These are phyloP conservation scores for Samia ricini DNA, from an alignment of 1,140 invertebrate species.

Conservation along the genomic window DNA sequence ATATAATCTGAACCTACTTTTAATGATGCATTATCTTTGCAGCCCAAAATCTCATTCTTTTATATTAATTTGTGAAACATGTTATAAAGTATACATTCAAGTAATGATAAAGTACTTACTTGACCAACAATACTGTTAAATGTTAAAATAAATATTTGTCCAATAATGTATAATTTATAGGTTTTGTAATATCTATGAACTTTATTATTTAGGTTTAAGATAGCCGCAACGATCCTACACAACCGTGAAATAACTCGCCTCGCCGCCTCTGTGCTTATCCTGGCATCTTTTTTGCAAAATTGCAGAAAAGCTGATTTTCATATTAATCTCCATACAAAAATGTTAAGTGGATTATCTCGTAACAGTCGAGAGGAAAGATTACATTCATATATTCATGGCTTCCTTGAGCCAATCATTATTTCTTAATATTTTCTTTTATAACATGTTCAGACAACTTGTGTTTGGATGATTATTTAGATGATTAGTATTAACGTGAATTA, in stretches of 20 bases:
- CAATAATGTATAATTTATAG: background rate
- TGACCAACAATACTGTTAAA: background rate
- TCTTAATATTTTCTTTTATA: background rate
- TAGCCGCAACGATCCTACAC: background rate
- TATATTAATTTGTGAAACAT: too few species aligned
- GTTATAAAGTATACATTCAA: too few species aligned
- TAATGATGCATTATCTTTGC: too few species aligned
- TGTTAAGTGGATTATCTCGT: slow-evolving; percentile 12
- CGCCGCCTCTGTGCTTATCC: background rate
- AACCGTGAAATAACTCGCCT: background rate
- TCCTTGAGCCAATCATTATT: background rate
- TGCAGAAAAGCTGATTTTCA: slow-evolving; percentile 10
- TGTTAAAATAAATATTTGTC: background rate
- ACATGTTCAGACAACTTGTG: too few species aligned
- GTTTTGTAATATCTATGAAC: background rate
- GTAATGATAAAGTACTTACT: too few species aligned
- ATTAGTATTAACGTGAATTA: too few species aligned
- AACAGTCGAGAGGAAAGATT: background rate
- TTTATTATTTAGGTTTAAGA: background rate
- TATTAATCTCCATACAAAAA: slow-evolving; percentile 13
- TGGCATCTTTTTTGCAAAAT: slow-evolving; percentile 16
- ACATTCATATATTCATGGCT: background rate
- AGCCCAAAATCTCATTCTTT: too few species aligned
- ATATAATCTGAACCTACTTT: too few species aligned
- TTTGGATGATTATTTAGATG: too few species aligned